phyloP scores from a whole-genome alignment of 2,797 vertebrate species.

The Coregonus suidteri region DNA sequence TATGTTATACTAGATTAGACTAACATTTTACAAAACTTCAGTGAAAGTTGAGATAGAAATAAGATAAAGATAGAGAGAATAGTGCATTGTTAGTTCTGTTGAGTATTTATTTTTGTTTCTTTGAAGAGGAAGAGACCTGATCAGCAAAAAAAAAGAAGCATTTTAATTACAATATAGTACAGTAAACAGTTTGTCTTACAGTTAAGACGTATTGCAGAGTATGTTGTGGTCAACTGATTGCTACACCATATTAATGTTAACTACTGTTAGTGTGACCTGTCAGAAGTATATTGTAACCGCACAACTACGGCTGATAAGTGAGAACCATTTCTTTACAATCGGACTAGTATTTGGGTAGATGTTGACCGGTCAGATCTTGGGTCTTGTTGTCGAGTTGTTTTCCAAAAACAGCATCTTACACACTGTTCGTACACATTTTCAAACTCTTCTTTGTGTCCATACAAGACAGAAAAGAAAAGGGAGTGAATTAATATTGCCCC shows the following conservation, averaged over 20 bases:
- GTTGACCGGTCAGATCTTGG: constrained; percentile 6
- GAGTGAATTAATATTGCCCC: neutral
- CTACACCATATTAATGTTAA: too few relatives aligned
- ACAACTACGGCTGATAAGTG: neutral
- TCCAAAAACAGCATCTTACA: constrained; percentile 89
- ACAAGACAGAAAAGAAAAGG: constrained; percentile 32
- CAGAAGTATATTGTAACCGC: neutral
- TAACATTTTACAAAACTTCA: neutral
- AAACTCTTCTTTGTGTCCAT: constrained; percentile 91
- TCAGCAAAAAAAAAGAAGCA: constrained; percentile 22
- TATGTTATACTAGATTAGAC: neutral
- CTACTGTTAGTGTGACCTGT: neutral
- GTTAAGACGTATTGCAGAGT: constrained; percentile 31
- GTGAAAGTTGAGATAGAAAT: neutral
- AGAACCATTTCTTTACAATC: neutral
- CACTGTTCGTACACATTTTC: constrained; percentile 95
- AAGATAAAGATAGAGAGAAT: neutral
- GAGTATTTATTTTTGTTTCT: neutral
- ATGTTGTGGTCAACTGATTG: constrained; percentile 3
- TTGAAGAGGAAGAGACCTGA: neutral
- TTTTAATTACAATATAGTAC: constrained; percentile 2
- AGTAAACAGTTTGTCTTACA: constrained; percentile 24
- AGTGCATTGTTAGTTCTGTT: neutral
- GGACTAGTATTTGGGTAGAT: constrained; percentile 7
- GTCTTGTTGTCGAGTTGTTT: constrained; percentile 70